These are phyloP conservation scores for Cuculus canorus DNA, from an alignment of 2,797 vertebrate species.

Conservation along the genomic window DNA sequence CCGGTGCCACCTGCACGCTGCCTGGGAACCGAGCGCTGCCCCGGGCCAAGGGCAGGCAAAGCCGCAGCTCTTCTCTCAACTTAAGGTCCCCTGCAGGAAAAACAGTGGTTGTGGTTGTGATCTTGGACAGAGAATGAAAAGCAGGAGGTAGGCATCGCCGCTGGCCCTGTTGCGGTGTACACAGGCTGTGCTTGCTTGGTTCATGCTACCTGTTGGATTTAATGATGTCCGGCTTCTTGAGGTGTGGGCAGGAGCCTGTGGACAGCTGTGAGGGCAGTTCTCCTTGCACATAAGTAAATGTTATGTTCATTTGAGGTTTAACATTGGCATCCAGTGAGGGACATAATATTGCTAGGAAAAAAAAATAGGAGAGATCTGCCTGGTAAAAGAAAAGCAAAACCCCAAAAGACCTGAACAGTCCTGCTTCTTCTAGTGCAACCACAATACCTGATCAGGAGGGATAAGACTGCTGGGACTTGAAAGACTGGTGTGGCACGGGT, in stretches of 20 bases:
- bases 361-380: background rate
- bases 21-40: background rate
- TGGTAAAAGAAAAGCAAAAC: background rate
- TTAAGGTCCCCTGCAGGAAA: background rate
- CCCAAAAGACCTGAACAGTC: background rate
- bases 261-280: background rate
- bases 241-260: background rate
- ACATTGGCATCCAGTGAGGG: background rate
- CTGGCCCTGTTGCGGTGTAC: background rate
- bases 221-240: background rate
- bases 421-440: background rate
- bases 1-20: background rate
- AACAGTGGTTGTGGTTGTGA: background rate
- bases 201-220: background rate
- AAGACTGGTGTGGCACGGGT: background rate
- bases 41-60: no score
- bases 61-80: background rate
- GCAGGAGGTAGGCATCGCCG: background rate
- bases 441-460: background rate
- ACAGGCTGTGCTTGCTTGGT: no score
- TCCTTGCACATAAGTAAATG: accelerated
- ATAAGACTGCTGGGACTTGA: background rate
- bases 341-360: background rate
- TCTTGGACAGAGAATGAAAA: background rate
- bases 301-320: background rate